phyloP scores from a whole-genome alignment of 2,797 vertebrate species.

The Aeoliscus strigatus region DNA sequence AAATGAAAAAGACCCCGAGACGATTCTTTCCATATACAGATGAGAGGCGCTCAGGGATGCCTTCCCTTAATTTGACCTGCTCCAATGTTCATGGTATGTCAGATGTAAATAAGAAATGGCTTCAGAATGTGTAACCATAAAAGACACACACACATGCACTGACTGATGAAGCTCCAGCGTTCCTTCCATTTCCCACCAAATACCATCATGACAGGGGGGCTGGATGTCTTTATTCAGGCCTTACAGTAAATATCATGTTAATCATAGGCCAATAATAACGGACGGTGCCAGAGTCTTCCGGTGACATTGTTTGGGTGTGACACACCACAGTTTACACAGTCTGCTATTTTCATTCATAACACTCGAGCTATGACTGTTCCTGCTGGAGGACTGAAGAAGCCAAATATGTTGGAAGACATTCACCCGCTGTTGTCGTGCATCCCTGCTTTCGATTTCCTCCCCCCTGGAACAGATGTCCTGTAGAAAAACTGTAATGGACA shows the following conservation, averaged over 20 bases:
- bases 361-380: slow-evolving; percentile 42
- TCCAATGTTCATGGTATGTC: slow-evolving; percentile 15
- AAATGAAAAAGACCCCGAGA: slow-evolving; percentile 31
- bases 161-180: slow-evolving; percentile 52
- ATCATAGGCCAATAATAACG: slow-evolving; percentile 49
- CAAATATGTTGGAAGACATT: slow-evolving; percentile 20
- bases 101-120: slow-evolving; percentile 34
- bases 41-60: slow-evolving; percentile 41
- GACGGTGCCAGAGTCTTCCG: slow-evolving; percentile 40
- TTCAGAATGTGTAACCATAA: slow-evolving; percentile 23
- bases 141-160: slow-evolving; percentile 34
- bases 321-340: slow-evolving; percentile 48
- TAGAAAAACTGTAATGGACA: neutral
- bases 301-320: slow-evolving; percentile 59
- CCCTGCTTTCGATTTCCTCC: slow-evolving; percentile 6
- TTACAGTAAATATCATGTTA: slow-evolving; percentile 56
- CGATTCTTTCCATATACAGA: slow-evolving; percentile 49
- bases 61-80: slow-evolving; percentile 39
- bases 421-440: slow-evolving; percentile 17
- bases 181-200: slow-evolving; percentile 60
- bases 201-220: slow-evolving; percentile 41
- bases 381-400: slow-evolving; percentile 32
- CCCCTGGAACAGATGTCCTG: slow-evolving; percentile 1
- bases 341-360: slow-evolving; percentile 64
- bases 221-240: slow-evolving; percentile 53